Evolutionary conservation across 2,797 vertebrate species (phyloP).

Genomic region (Ptychobarbus kaznakovi): DNA sequence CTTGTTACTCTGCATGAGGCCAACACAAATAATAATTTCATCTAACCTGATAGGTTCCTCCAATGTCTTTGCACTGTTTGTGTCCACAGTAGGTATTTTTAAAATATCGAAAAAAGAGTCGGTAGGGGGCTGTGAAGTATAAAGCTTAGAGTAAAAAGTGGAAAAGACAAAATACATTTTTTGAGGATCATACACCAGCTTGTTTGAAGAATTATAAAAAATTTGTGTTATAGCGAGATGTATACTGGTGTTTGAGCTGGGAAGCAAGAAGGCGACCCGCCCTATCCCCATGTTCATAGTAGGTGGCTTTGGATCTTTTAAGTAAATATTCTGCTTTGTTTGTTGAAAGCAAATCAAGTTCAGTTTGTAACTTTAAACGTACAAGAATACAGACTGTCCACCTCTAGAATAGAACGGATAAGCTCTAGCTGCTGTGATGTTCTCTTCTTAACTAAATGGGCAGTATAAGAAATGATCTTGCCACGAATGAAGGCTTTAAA

Average conservation of each 20-base stretch:
- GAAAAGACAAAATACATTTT: not conserved
- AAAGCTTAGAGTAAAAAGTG: not conserved
- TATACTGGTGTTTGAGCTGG: not conserved
- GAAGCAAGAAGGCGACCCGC: not conserved
- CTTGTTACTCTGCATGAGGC: not conserved
- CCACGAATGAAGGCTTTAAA: no score
- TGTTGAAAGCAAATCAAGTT: not conserved
- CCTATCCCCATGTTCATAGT: not conserved
- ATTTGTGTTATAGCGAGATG: not conserved
- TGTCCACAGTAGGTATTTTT: not conserved
- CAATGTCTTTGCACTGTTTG: not conserved
- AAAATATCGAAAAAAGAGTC: not conserved
- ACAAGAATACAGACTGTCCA: not conserved
- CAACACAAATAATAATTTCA: not conserved
- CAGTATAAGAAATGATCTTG: no score
- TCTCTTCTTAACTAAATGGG: not conserved
- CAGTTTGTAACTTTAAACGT: not conserved
- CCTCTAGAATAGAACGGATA: not conserved
- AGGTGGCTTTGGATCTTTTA: not conserved
- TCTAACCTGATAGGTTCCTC: not conserved
- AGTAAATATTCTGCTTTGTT: not conserved
- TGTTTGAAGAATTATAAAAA: not conserved
- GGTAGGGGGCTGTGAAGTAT: not conserved
- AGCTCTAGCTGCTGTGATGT: not conserved
- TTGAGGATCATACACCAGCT: not conserved